phyloP scores from a whole-genome alignment of 2,888 invertebrate genomes.

The Glaucopsyche alexis region DNA sequence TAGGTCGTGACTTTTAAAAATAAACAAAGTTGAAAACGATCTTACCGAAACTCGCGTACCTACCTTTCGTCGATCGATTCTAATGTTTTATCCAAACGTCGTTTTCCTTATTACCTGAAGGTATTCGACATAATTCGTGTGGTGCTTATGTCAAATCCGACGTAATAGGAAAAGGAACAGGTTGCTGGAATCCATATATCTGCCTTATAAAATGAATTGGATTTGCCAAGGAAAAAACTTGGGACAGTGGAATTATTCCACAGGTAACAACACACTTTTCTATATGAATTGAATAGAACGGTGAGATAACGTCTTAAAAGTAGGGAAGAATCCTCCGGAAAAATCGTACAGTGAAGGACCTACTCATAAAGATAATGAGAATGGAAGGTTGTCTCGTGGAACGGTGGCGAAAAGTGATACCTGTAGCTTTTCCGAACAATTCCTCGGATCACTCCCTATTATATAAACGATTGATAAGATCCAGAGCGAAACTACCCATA shows the following conservation, averaged over 20 bases:
- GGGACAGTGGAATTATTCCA: not conserved
- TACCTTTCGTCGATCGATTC: not conserved
- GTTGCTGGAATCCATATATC: slow-evolving; percentile 18
- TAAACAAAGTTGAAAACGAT: not conserved
- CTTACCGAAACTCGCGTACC: not conserved
- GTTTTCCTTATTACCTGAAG: slow-evolving; percentile 1
- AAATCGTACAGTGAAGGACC: too few species aligned
- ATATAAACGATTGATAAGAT: too few species aligned
- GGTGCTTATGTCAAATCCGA: slow-evolving; percentile 12
- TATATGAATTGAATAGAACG: not conserved
- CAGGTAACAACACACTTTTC: not conserved
- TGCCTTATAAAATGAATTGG: not conserved
- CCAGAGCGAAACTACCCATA: too few species aligned
- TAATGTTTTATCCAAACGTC: not conserved
- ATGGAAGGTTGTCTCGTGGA: too few species aligned
- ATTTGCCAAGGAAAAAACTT: not conserved
- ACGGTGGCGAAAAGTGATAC: too few species aligned
- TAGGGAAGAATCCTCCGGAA: too few species aligned
- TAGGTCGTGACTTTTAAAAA: not conserved
- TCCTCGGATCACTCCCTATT: too few species aligned
- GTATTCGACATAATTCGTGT: slow-evolving; percentile 4
- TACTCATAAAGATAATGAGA: too few species aligned
- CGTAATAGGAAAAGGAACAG: slow-evolving; percentile 11
- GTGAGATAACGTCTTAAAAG: too few species aligned
- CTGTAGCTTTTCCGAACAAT: too few species aligned